These are phyloP conservation scores for Melanargia galathea DNA, from an alignment of 2,888 invertebrate genomes.

Conservation along the genomic window DNA sequence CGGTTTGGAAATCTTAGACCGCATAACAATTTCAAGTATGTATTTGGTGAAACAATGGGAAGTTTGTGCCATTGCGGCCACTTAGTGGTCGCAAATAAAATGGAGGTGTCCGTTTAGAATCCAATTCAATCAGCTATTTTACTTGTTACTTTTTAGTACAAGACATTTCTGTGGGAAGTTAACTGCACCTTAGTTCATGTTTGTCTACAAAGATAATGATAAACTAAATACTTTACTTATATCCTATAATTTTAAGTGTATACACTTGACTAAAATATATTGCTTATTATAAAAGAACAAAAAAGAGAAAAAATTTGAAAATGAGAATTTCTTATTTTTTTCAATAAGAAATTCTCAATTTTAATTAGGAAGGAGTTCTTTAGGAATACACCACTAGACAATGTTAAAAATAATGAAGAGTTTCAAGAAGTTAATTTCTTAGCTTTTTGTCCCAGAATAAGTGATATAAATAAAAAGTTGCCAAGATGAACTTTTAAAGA, in stretches of 20 bases:
- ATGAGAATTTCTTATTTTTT: too few species aligned
- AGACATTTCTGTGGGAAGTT: not conserved
- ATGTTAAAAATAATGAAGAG: too few species aligned
- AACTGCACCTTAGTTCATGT: not conserved
- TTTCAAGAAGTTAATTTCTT: too few species aligned
- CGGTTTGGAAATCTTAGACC: constrained; percentile 14
- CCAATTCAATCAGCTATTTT: constrained; percentile 11
- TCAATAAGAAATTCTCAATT: too few species aligned
- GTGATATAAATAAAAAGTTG: too few species aligned
- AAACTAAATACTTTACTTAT: not conserved
- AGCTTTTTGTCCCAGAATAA: too few species aligned
- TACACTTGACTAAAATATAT: too few species aligned
- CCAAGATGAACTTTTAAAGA: not conserved
- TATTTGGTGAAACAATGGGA: constrained; percentile 20
- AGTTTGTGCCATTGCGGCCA: constrained; percentile 12
- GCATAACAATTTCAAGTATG: constrained; percentile 12
- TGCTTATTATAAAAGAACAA: too few species aligned
- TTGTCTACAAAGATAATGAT: not conserved
- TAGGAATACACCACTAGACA: too few species aligned
- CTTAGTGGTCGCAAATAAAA: constrained; percentile 18
- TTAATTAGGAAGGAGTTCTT: too few species aligned
- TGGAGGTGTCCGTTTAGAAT: not conserved
- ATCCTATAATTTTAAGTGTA: not conserved
- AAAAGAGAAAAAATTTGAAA: too few species aligned
- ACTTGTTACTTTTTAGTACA: constrained; percentile 11